Evolutionary conservation across 2,797 vertebrate genomes (phyloP).

Genomic region (Benthosema pterotum): DNA sequence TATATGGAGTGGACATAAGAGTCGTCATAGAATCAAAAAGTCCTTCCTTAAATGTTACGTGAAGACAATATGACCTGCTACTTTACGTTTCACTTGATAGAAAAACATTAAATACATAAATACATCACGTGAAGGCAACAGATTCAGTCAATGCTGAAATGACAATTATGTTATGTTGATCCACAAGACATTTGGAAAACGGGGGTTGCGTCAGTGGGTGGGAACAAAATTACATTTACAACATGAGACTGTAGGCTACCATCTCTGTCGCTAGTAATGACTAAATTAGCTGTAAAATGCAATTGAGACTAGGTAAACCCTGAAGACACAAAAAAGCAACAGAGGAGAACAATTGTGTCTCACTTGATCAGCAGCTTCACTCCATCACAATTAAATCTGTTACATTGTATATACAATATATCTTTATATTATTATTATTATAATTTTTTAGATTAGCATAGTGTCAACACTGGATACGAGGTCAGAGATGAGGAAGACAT

Average conservation of each 20-base stretch:
- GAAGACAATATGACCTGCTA: constrained; percentile 19
- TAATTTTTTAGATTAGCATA: background rate
- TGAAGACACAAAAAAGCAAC: background rate
- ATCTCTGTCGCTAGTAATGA: background rate
- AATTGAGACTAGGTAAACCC: constrained; percentile 1
- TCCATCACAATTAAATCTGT: constrained; percentile 1
- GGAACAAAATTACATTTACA: constrained; percentile 13
- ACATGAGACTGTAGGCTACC: background rate
- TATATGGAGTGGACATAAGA: too few species aligned
- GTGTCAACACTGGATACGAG: too few species aligned
- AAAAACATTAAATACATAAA: constrained; percentile 13
- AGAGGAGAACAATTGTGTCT: background rate
- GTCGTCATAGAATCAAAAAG: too few species aligned
- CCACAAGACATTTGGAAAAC: background rate
- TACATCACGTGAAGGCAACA: background rate
- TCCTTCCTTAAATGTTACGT: constrained; percentile 19
- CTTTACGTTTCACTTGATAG: constrained; percentile 5
- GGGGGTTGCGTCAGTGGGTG: background rate
- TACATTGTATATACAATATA: background rate
- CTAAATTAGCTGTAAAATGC: background rate
- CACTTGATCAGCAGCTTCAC: background rate
- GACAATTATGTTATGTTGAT: background rate
- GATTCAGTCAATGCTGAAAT: background rate
- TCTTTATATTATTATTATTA: too few species aligned
- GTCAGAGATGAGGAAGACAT: too few species aligned